These are phyloP conservation scores for Montifringilla adamsi DNA, from an alignment of 2,113 vertebrate species.

Conservation along the genomic window DNA sequence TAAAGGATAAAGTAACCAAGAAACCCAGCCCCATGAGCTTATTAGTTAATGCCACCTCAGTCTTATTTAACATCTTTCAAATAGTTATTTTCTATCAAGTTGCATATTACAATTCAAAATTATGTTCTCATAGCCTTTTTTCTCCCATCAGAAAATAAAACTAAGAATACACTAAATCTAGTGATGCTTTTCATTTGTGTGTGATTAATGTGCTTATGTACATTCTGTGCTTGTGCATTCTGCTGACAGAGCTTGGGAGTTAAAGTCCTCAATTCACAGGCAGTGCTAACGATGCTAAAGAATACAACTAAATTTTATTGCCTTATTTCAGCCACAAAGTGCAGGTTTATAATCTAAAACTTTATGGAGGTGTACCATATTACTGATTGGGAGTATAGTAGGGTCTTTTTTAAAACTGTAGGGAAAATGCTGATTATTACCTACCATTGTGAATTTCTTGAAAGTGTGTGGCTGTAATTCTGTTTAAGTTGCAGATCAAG, in stretches of 20 bases:
- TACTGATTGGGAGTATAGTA: background rate
- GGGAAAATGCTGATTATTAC: background rate
- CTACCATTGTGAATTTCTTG: background rate
- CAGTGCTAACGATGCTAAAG: background rate
- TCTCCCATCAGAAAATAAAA: background rate
- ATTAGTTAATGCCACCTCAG: background rate
- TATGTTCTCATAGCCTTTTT: background rate
- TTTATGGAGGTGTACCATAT: background rate
- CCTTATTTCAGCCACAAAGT: background rate
- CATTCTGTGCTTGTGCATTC: background rate
- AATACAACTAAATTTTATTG: background rate
- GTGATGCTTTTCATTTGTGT: background rate
- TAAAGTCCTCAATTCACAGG: background rate
- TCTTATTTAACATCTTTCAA: background rate
- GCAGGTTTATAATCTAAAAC: background rate
- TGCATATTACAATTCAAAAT: background rate
- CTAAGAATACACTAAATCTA: background rate
- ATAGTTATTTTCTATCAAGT: background rate
- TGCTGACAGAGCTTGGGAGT: background rate
- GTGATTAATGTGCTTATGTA: background rate
- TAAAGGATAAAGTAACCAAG: background rate
- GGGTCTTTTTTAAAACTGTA: accelerated
- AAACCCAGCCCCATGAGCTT: accelerated
- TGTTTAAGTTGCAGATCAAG: background rate
- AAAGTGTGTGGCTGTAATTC: background rate